Evolutionary conservation across 2,888 invertebrate genomes (phyloP).

Genomic region (Aphodius granarius): DNA sequence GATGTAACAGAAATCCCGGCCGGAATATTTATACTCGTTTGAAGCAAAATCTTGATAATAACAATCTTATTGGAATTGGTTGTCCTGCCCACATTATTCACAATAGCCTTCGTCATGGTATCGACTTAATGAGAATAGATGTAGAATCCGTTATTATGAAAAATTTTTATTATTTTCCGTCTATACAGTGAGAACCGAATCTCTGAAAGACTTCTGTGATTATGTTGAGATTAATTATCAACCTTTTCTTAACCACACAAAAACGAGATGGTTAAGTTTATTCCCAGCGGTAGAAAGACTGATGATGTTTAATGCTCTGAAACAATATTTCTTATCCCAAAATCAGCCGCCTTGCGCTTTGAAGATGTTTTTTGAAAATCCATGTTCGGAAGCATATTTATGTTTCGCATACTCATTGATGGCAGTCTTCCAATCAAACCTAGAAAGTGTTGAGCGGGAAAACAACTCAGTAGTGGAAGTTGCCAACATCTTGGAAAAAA

Average conservation of each 20-base stretch:
- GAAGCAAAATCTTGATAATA: too few species aligned
- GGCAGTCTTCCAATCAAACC: background rate
- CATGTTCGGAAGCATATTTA: slow-evolving; percentile 1
- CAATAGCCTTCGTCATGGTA: background rate
- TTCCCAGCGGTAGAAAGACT: background rate
- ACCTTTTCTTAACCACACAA: background rate
- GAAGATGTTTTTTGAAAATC: slow-evolving; percentile 1
- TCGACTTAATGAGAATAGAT: too few species aligned
- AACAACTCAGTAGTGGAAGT: background rate
- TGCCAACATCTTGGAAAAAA: background rate
- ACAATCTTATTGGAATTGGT: too few species aligned
- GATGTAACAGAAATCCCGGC: background rate
- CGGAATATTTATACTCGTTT: background rate
- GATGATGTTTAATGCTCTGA: background rate
- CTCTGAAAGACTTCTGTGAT: background rate
- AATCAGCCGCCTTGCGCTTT: background rate
- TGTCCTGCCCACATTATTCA: too few species aligned
- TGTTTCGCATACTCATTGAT: background rate
- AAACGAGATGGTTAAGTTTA: slow-evolving; percentile 3
- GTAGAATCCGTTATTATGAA: background rate
- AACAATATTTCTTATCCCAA: background rate
- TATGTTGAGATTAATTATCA: slow-evolving; percentile 1
- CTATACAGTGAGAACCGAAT: background rate
- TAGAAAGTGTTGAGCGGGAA: background rate
- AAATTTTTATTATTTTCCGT: background rate